Percentiles rank a stretch among this genome's conserved stretches.
Conservation (phyloP, 2,113 vertebrate species). For the Tetrax tetrax region DNA sequence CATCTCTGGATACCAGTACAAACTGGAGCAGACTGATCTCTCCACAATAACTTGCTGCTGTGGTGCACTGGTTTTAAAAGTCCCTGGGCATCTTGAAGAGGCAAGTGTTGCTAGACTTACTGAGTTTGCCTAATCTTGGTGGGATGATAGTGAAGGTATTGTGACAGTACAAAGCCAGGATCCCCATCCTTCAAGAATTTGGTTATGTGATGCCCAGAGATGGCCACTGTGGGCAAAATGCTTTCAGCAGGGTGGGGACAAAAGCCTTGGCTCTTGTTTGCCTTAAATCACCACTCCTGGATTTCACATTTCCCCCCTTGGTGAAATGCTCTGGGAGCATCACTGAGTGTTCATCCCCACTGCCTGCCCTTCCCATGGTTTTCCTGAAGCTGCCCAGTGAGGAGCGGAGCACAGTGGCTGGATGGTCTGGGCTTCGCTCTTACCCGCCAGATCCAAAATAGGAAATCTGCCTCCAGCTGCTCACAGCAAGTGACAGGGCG, state of each 20-base stretch:
- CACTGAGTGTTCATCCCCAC: accelerated
- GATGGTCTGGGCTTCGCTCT: not conserved
- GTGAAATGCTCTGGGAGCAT: not conserved
- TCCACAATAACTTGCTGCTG: not conserved
- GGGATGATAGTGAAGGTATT: not conserved
- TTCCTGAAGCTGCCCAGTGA: accelerated
- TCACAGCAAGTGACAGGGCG: not conserved
- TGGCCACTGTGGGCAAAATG: accelerated
- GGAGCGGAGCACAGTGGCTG: not conserved
- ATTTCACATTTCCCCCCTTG: not conserved
- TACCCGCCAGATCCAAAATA: slow-evolving; percentile 19
- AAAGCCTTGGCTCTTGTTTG: not conserved
- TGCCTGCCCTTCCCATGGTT: not conserved
- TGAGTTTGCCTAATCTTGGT: not conserved
- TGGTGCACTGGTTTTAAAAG: not conserved
- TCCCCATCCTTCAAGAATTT: not conserved
- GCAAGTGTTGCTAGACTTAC: not conserved
- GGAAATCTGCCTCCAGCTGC: slow-evolving; percentile 26
- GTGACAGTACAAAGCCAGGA: not conserved
- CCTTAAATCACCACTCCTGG: not conserved
- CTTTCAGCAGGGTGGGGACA: not conserved
- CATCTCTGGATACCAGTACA: not conserved
- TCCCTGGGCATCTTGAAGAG: not conserved
- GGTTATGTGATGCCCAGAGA: not conserved
- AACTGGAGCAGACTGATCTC: not conserved